Evolutionary conservation across 2,888 invertebrate species (phyloP).

Genomic region (Cacoxenus indagator): DNA sequence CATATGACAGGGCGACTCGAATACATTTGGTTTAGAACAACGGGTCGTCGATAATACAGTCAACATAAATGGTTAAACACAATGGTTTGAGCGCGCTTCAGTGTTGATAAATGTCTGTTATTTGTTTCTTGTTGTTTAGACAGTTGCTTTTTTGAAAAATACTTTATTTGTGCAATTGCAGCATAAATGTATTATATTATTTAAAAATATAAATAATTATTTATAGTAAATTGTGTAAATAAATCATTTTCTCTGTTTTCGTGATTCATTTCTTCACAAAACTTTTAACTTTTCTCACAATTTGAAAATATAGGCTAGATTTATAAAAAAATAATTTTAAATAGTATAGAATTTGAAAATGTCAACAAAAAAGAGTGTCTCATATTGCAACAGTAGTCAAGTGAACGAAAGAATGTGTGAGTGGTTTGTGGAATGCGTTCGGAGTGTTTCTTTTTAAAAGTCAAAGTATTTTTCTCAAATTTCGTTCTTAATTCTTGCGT

Average conservation of each 20-base stretch:
- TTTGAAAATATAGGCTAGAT: not conserved
- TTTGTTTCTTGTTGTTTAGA: not conserved
- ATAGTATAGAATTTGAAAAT: not conserved
- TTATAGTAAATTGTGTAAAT: conserved; percentile 64
- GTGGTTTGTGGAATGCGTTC: not conserved
- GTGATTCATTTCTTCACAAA: not conserved
- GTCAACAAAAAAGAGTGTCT: not conserved
- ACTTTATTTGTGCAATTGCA: conserved; percentile 68
- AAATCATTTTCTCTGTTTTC: conserved; percentile 50
- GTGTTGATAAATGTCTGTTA: not conserved
- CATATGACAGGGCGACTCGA: not conserved
- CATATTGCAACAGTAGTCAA: conserved; percentile 5
- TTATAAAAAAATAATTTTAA: not conserved
- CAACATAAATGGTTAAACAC: not conserved
- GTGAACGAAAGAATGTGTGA: not conserved
- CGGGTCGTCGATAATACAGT: not conserved
- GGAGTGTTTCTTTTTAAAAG: conserved; percentile 15
- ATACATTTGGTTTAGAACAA: not conserved
- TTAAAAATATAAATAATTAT: conserved; percentile 64
- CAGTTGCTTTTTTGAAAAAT: conserved; percentile 52
- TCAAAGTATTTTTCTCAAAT: conserved; percentile 24
- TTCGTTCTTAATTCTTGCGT: conserved; percentile 31
- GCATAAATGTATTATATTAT: conserved; percentile 53
- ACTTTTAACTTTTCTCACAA: conserved; percentile 4
- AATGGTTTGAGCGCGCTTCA: not conserved